Evolutionary conservation across 2,797 vertebrate species (phyloP).

Genomic region (Fistularia commersonii): DNA sequence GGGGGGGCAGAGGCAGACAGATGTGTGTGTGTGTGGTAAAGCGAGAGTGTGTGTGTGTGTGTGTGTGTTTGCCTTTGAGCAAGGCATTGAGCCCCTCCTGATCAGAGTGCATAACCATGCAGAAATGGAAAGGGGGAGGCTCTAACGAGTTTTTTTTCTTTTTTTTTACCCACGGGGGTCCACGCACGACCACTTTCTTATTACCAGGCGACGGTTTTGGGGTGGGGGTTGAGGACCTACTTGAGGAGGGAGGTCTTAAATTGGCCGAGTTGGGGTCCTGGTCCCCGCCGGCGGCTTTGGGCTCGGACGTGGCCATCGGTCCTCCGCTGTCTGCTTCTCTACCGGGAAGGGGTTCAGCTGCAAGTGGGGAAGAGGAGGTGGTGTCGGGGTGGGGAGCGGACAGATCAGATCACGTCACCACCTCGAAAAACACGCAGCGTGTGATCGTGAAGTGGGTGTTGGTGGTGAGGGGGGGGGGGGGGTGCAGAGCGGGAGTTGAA

Average conservation of each 20-base stretch:
- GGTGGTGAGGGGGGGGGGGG: neutral
- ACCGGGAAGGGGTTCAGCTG: slow-evolving; percentile 44
- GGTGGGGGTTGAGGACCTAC: slow-evolving; percentile 74
- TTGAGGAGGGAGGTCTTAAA: slow-evolving; percentile 87
- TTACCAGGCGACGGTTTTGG: neutral
- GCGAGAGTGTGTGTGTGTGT: neutral
- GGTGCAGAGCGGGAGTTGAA: slow-evolving; percentile 26
- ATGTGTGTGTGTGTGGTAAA: neutral
- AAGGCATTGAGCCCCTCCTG: slow-evolving; percentile 35
- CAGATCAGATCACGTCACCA: neutral
- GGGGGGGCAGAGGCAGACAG: slow-evolving; percentile 12
- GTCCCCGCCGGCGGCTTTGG: slow-evolving; percentile 83
- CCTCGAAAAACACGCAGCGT: no score
- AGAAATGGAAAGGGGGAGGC: neutral
- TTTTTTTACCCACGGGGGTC: slow-evolving; percentile 7
- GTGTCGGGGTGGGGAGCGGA: neutral
- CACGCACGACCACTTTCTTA: no score
- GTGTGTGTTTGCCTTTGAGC: slow-evolving; percentile 40
- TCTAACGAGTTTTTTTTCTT: slow-evolving; percentile 1
- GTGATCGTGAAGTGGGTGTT: no score
- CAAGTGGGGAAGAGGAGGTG: slow-evolving; percentile 42
- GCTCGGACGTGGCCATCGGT: slow-evolving; percentile 90
- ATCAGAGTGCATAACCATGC: no score
- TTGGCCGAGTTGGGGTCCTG: slow-evolving; percentile 87
- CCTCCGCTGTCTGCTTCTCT: slow-evolving; percentile 57